These are phyloP conservation scores for Centropus bengalensis DNA, from an alignment of 2,113 vertebrate species.

Conservation along the genomic window DNA sequence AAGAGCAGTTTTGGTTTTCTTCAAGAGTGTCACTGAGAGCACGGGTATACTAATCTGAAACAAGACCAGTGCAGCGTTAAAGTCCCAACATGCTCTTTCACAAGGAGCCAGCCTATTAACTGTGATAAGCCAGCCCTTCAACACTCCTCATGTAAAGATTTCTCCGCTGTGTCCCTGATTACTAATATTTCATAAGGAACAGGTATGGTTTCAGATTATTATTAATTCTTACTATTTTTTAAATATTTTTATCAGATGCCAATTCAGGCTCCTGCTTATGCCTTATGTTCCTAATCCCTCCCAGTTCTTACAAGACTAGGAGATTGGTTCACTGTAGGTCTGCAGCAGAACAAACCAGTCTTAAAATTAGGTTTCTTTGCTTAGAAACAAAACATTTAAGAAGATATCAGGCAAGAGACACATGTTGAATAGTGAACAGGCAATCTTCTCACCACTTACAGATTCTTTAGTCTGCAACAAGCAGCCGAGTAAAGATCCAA, in stretches of 20 bases:
- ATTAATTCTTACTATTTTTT: not conserved
- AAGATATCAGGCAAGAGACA: not conserved
- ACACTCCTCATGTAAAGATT: not conserved
- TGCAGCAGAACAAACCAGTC: not conserved
- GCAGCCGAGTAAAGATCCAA: not conserved
- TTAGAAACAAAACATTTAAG: not conserved
- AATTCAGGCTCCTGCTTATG: not conserved
- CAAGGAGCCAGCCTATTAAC: not conserved
- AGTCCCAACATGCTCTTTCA: not conserved
- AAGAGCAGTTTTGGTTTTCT: conserved; percentile 96
- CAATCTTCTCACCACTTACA: not conserved
- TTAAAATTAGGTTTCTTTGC: not conserved
- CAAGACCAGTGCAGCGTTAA: not conserved
- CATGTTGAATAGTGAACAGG: not conserved
- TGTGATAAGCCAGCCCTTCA: not conserved
- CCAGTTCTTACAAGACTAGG: not conserved
- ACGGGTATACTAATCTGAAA: conserved; percentile 92
- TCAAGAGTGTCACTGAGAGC: conserved; percentile 86
- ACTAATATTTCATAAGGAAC: not conserved
- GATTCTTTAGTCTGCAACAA: not conserved
- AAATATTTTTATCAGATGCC: not conserved
- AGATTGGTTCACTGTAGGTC: not conserved
- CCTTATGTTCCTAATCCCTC: not conserved
- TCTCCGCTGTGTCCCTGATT: not conserved
- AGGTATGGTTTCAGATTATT: not conserved